A percentile compares a stretch with the other conserved stretches of the same genome.
These are phyloP conservation scores for Papilio dardanus DNA, from an alignment of 1,140 invertebrate species.

Conservation along the genomic window DNA sequence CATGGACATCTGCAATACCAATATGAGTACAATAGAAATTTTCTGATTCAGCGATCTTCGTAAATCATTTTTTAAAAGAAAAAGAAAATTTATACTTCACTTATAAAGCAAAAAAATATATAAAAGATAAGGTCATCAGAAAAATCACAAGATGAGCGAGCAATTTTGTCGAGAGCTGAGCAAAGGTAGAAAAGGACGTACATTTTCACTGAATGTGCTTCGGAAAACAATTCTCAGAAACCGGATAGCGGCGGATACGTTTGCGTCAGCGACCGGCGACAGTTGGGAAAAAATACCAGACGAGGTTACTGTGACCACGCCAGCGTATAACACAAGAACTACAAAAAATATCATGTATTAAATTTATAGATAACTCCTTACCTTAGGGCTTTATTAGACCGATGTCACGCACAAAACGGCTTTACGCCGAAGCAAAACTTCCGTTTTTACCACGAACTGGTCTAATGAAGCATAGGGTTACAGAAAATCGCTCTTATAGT, in stretches of 20 bases:
- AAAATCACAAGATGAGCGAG: not conserved
- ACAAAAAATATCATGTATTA: too few relatives aligned
- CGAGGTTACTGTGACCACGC: slow-evolving; percentile 9
- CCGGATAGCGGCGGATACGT: slow-evolving; percentile 31
- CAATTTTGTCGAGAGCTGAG: not conserved
- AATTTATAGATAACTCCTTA: too few relatives aligned
- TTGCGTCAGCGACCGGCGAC: slow-evolving; percentile 10
- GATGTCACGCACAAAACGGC: too few relatives aligned
- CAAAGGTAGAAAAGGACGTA: slow-evolving; percentile 13
- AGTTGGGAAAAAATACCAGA: slow-evolving; percentile 2
- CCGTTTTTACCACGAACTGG: too few relatives aligned
- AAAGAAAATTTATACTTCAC: not conserved
- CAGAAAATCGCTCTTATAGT: too few relatives aligned
- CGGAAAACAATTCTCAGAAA: slow-evolving; percentile 28
- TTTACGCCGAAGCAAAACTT: too few relatives aligned
- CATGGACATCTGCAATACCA: too few relatives aligned
- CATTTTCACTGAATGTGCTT: slow-evolving; percentile 24
- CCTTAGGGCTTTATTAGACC: too few relatives aligned
- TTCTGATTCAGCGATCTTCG: not conserved
- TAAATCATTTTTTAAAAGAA: not conserved
- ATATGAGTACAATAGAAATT: too few relatives aligned
- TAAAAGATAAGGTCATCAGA: not conserved
- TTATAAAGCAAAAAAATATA: not conserved
- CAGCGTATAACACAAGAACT: too few relatives aligned
- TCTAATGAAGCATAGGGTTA: too few relatives aligned